Evolutionary conservation across 1,140 invertebrate species (phyloP), one percentile per base, ranked within the genome.

Genomic region (Zaprionus ornatus): DNA sequence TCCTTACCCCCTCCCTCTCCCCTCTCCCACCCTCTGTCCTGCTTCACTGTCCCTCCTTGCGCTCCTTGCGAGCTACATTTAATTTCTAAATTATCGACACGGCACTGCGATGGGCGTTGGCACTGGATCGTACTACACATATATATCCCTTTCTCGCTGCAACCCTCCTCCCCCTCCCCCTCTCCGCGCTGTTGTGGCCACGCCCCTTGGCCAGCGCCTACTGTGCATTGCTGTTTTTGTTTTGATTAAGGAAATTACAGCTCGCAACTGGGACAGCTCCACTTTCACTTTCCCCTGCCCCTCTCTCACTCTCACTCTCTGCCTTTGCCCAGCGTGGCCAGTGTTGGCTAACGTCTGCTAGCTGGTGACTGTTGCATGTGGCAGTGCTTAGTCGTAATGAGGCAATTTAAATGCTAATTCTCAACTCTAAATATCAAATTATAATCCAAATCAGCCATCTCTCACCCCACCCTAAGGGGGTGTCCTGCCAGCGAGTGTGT

Each of bases 81-180:
- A 83, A 87, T 87, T 87, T 87, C 84, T 83, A 87, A 87, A 87
- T 87, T 87, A 87, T 87, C 77, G 84, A 77, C 77, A 66, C 83
- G 73, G 50, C 83, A 65, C 76, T 62, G 68, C 75, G 77, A 79
- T 77, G 84, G 84, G 82, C 82, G 82, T 87, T 60, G 32, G 32
- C 77, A 71, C 59, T 15, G 61, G 23, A 54, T 61, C 50, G 45
- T 17, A 17, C 40, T 45, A 45, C 6, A 40, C n/a, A 40, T 35
- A 12, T 37, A 17, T 45, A n/a, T 45, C n/a, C 15, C 40, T 45
- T 17, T 17, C 40, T 3, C 3, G 35, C 35, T 37, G 12, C 13
- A 37, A 12, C 35, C 35, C 40, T 45, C 40, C 6, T n/a, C 5
- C 25, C 7, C 4, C 48, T 13, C n/a, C 25, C 9, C 13, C 17